Base-by-base conservation (phyloP, 1,140 invertebrate species). In the Drosophila mayri region DNA sequence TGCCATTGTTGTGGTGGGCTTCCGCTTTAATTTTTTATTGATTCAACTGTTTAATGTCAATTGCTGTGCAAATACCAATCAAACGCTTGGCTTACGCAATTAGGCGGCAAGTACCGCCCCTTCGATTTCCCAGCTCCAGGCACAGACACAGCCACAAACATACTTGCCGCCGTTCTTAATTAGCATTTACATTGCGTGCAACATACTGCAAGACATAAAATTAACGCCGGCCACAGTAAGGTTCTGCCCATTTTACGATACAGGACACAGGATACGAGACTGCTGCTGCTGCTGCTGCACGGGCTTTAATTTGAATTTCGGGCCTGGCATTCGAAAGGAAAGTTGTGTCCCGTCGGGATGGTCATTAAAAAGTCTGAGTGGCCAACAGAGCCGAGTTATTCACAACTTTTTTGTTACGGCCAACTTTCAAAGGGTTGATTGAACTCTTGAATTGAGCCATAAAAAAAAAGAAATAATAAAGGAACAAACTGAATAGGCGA, bases 21-120 rank as follows among this genome's bases (percentile, higher is more conserved):
- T 86, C 68, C 76, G 72, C 71, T 87, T 88, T 60, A 90, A 90
- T 88, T 88, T 87, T 88, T 88, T 84, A 88, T 90, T 88, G 84
- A 81, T 81, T 90, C 57, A 90, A 84, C 85, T 80, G 60, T 75
- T 84, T 90, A 78, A 88, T 88, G 84, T 90, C 84, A 88, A 88
- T 80, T 90, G 84, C 68, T 88, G 78, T 65, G 85, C 81, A 88
- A 88, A 88, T 81, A 88, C 66, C 77, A 88, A 88, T 88, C 85
- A 88, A 88, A 81, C 67, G 81, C 70, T 90, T 85, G 85, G 70
- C 67, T 88, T 85, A 79, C 70, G 85, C 85, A 88, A 88, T 90
- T 88, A 88, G 78, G 78, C 61, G 41, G 60, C 66, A 90, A 88
- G 84, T 52, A 77, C 46, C 50, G n/a, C 71, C 50, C 52, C 62